These are phyloP conservation scores for Eremobia ochroleuca DNA, from an alignment of 2,888 invertebrate genomes.

Conservation along the genomic window DNA sequence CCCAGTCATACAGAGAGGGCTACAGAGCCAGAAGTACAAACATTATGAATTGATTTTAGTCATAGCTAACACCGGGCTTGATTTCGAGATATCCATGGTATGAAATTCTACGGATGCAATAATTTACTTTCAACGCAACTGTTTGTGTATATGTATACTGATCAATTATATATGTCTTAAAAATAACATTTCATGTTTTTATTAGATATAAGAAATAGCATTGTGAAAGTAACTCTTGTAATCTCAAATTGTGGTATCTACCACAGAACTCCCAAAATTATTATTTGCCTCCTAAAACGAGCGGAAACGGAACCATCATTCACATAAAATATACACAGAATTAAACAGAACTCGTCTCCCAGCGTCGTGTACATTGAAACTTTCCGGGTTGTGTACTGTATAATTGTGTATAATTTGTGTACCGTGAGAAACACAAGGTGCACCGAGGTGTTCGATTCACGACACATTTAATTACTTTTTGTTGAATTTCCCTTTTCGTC, in stretches of 20 bases:
- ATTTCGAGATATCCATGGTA: not conserved
- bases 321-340: constrained; percentile 62
- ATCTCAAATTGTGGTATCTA: not conserved
- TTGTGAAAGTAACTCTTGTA: not conserved
- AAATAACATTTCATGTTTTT: not conserved
- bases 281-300: constrained; percentile 28
- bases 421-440: constrained; percentile 68
- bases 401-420: constrained; percentile 64
- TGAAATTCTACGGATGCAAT: not conserved
- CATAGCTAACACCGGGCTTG: too few relatives aligned
- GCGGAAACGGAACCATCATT: constrained; percentile 32
- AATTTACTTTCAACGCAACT: too few relatives aligned
- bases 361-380: constrained; percentile 59
- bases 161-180: not conserved
- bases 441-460: constrained; percentile 67
- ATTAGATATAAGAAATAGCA: too few relatives aligned
- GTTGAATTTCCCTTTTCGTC: constrained; percentile 63
- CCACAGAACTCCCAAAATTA: constrained; percentile 11
- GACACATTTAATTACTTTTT: constrained; percentile 69
- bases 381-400: constrained; percentile 65
- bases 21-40: too few relatives aligned
- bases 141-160: too few relatives aligned
- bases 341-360: constrained; percentile 50
- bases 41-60: not conserved
- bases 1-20: too few relatives aligned